These are phyloP conservation scores for Popillia japonica DNA, from an alignment of 1,140 invertebrate genomes.

Conservation along the genomic window DNA sequence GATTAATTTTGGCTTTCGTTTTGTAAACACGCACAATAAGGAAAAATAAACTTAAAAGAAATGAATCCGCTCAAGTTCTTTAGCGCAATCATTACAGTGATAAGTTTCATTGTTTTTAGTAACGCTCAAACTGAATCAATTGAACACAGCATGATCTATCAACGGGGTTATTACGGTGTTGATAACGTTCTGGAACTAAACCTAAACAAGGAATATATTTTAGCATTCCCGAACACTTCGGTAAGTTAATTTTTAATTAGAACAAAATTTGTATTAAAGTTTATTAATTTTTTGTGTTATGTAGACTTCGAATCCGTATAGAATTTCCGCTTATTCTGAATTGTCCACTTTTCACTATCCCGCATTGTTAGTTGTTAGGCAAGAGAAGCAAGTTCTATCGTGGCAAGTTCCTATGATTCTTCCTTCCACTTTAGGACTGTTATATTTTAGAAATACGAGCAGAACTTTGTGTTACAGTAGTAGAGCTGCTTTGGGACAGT, in stretches of 20 bases:
- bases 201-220: background rate
- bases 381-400: slow-evolving; percentile 65
- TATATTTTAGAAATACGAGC: slow-evolving; percentile 67
- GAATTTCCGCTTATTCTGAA: slow-evolving; percentile 48
- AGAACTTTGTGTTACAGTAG: slow-evolving; percentile 72
- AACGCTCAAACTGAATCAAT: background rate
- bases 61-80: too few species aligned
- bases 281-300: background rate
- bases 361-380: slow-evolving; percentile 54
- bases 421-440: slow-evolving; percentile 59
- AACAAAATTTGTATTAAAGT: background rate
- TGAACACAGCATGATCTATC: background rate
- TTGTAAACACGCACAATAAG: too few species aligned
- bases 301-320: slow-evolving; percentile 50
- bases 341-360: slow-evolving; percentile 45
- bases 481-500: background rate
- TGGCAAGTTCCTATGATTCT: slow-evolving; percentile 73
- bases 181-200: background rate
- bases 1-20: too few species aligned
- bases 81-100: too few species aligned
- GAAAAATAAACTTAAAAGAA: too few species aligned
- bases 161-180: slow-evolving; percentile 20
- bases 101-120: too few species aligned
- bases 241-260: background rate
- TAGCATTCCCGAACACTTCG: slow-evolving; percentile 17